These are phyloP conservation scores for Phortica magna DNA, from an alignment of 2,888 invertebrate species.

Conservation along the genomic window DNA sequence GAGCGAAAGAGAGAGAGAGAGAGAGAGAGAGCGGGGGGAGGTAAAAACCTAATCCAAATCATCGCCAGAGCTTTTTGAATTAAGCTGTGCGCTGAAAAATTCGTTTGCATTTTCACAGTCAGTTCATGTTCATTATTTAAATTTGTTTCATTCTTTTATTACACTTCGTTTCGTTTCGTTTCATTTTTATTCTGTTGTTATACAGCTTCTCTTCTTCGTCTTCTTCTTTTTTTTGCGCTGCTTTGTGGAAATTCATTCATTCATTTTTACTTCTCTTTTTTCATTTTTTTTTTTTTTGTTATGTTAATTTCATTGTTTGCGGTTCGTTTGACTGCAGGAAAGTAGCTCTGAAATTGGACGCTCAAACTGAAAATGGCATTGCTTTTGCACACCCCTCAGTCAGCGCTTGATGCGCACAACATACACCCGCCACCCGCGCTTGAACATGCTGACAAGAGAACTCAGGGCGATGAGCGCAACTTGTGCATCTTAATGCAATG, in stretches of 20 bases:
- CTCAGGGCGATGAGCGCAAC: neutral
- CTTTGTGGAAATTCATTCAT: neutral
- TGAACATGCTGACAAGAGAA: neutral
- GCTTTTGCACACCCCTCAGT: neutral
- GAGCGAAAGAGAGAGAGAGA: too few relatives aligned
- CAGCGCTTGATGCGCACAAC: too few relatives aligned
- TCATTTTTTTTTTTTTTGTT: neutral
- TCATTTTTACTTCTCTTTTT: neutral
- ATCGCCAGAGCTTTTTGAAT: neutral
- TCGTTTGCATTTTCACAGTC: neutral
- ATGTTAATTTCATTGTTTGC: constrained; percentile 8
- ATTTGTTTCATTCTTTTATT: neutral
- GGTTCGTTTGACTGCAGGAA: constrained; percentile 5
- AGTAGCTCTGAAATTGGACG: neutral
- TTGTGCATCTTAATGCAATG: neutral
- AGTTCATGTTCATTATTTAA: neutral
- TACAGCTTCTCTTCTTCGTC: neutral
- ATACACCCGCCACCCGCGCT: neutral
- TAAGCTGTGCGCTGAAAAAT: neutral
- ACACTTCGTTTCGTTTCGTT: neutral
- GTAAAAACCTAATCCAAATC: neutral
- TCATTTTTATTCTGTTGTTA: neutral
- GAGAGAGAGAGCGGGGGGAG: too few relatives aligned
- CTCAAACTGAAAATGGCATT: neutral
- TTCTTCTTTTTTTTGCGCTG: neutral